Percentiles rank a stretch among this genome's conserved stretches.
These are phyloP conservation scores for Fundulus diaphanus DNA, from an alignment of 2,797 vertebrate species.

Conservation along the genomic window DNA sequence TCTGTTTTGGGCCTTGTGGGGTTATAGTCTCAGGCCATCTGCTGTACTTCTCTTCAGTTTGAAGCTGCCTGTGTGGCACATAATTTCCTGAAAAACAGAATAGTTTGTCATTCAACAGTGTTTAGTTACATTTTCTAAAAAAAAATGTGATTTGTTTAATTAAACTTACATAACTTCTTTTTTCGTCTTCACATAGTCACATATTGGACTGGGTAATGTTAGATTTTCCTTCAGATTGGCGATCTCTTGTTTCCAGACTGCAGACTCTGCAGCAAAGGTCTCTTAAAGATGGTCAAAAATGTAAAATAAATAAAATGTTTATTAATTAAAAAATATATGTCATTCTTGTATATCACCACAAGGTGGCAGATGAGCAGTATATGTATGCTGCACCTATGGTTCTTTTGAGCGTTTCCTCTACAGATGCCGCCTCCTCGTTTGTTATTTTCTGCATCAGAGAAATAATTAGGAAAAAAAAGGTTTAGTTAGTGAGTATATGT, in stretches of 20 bases:
- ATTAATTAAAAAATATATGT: no score
- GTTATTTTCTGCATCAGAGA: conserved; percentile 15
- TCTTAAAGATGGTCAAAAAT: conserved; percentile 41
- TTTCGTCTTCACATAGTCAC: conserved; percentile 47
- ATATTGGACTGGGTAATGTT: conserved; percentile 44
- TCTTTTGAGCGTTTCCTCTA: background rate
- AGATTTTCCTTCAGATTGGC: conserved; percentile 25
- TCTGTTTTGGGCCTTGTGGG: background rate
- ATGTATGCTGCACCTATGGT: conserved; percentile 28
- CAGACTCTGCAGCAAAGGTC: conserved; percentile 27
- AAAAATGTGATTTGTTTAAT: background rate
- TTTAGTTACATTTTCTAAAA: background rate
- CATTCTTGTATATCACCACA: conserved; percentile 32
- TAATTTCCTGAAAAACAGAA: conserved; percentile 54
- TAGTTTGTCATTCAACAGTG: background rate
- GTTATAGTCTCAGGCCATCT: background rate
- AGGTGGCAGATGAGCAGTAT: conserved; percentile 19
- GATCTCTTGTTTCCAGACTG: conserved; percentile 41
- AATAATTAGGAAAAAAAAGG: no score
- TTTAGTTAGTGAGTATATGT: no score
- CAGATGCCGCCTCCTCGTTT: background rate
- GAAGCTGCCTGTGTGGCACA: conserved; percentile 5
- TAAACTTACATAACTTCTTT: background rate
- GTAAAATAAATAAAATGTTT: no score
- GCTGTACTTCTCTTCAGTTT: background rate